Conservation (phyloP, 2,888 invertebrate species). For the Meganola albula region DNA sequence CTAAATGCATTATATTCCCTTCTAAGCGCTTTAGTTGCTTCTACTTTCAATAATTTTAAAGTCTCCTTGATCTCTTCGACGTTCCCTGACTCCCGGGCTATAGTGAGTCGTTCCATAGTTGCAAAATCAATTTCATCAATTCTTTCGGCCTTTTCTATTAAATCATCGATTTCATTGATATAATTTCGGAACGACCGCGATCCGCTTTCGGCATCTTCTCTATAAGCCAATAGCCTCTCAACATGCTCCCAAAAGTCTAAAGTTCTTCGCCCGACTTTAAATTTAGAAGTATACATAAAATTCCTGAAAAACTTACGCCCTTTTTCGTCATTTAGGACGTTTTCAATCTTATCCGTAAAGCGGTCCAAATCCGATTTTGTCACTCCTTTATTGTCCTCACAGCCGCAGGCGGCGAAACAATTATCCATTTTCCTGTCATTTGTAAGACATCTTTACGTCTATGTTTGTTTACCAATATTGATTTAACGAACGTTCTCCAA, state of each 20-base stretch:
- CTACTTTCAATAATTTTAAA: constrained; percentile 54
- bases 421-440: constrained; percentile 63
- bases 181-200: constrained; percentile 43
- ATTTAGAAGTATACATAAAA: constrained; percentile 64
- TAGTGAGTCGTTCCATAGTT: constrained; percentile 56
- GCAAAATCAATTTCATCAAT: constrained; percentile 66
- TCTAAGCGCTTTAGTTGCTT: constrained; percentile 58
- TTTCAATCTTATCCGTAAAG: constrained; percentile 71
- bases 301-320: constrained; percentile 64
- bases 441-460: constrained; percentile 34
- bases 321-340: constrained; percentile 67
- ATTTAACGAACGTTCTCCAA: constrained; percentile 31
- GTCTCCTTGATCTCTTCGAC: constrained; percentile 51
- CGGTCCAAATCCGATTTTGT: constrained; percentile 70
- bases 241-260: constrained; percentile 64
- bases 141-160: constrained; percentile 59
- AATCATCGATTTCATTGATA: constrained; percentile 46
- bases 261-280: constrained; percentile 54
- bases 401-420: constrained; percentile 69
- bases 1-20: constrained; percentile 61
- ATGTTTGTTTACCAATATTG: constrained; percentile 47
- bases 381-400: constrained; percentile 60
- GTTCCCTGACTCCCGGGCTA: constrained; percentile 50
- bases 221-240: constrained; percentile 52
- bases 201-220: constrained; percentile 48